phyloP scores from a whole-genome alignment of 2,888 invertebrate genomes.

The Temnothorax ravouxi region DNA sequence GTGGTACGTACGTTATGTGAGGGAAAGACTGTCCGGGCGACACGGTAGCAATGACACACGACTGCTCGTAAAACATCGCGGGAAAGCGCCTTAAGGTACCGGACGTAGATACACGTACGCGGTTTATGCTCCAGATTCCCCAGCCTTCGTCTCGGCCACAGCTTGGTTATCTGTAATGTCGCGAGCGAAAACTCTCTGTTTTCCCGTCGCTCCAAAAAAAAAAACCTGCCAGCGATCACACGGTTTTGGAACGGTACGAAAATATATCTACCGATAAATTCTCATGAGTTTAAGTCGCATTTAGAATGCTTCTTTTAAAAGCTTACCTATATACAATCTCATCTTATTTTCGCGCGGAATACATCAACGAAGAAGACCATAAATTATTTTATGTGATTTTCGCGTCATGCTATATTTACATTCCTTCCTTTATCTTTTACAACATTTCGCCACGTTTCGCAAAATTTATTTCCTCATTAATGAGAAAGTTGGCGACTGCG shows the following conservation, averaged over 20 bases:
- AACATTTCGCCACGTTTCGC: not conserved
- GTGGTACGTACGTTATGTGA: conserved; percentile 43
- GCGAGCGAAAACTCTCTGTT: conserved; percentile 30
- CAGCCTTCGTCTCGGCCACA: conserved; percentile 37
- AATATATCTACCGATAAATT: conserved; percentile 51
- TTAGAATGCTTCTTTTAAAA: conserved; percentile 23
- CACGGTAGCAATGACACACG: conserved; percentile 76
- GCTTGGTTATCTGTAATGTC: conserved; percentile 39
- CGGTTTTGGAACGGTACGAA: conserved; percentile 22
- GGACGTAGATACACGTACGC: conserved; percentile 62
- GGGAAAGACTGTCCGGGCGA: conserved; percentile 40
- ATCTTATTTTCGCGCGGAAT: not conserved
- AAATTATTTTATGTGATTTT: not conserved
- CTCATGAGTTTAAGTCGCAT: conserved; percentile 53
- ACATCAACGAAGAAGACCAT: not conserved
- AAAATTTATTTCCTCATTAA: conserved; percentile 28
- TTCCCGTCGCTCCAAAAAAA: conserved; percentile 38
- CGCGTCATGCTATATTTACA: not conserved
- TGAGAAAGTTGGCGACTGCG: not conserved
- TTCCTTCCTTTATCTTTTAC: not conserved
- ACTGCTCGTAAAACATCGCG: conserved; percentile 72
- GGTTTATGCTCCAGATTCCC: conserved; percentile 67
- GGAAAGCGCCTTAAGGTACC: conserved; percentile 68
- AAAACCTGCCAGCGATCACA: conserved; percentile 21
- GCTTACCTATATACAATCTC: not conserved